Evolutionary conservation across 2,888 invertebrate species (phyloP).

Genomic region (Hedya salicella): DNA sequence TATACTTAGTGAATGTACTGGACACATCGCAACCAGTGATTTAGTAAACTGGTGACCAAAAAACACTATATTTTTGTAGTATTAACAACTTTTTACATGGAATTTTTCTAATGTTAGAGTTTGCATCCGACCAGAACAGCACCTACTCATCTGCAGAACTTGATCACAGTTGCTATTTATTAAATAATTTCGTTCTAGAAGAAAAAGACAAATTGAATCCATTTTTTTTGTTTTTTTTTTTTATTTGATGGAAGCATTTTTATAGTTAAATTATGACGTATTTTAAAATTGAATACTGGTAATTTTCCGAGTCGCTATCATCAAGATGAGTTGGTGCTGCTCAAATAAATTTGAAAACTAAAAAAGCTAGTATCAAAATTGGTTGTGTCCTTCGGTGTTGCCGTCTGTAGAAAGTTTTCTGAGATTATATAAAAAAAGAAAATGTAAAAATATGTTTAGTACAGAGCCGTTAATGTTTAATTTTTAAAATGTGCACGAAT

Average conservation of each 20-base stretch:
- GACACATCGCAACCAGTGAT: constrained; percentile 3
- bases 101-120: constrained; percentile 46
- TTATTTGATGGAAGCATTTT: too few relatives aligned
- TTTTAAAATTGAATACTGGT: neutral
- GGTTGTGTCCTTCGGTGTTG: constrained; percentile 56
- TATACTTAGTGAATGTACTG: neutral
- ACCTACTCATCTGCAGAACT: neutral
- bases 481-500: constrained; percentile 8
- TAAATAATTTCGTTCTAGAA: neutral
- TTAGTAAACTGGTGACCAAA: constrained; percentile 51
- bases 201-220: too few relatives aligned
- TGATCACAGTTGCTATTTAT: neutral
- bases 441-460: constrained; percentile 20
- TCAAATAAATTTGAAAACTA: constrained; percentile 39
- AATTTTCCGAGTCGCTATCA: too few relatives aligned
- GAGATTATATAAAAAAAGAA: constrained; percentile 36
- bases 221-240: too few relatives aligned
- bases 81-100: constrained; percentile 49
- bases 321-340: constrained; percentile 13
- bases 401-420: constrained; percentile 46
- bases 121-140: constrained; percentile 53
- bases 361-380: constrained; percentile 51
- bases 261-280: neutral
- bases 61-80: constrained; percentile 70
- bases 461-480: constrained; percentile 10